A percentile compares a stretch with the other conserved stretches of the same genome.
These are phyloP conservation scores for Temnothorax nylanderi DNA, from an alignment of 1,140 invertebrate genomes.

Conservation along the genomic window DNA sequence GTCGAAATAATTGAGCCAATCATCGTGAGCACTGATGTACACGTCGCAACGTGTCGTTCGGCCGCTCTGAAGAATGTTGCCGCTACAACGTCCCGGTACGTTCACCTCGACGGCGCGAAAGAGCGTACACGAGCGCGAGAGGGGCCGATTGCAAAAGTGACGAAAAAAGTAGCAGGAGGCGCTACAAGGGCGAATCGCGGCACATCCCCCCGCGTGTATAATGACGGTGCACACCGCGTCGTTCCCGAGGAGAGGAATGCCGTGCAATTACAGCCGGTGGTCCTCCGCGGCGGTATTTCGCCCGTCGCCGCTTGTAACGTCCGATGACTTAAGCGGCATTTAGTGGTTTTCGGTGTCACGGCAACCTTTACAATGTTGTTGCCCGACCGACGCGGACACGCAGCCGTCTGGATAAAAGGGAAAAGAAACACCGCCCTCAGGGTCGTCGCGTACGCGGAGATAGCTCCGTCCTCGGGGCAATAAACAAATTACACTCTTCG, in stretches of 20 bases:
- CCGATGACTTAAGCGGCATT: conserved; percentile 75
- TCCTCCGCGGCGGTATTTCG: conserved; percentile 49
- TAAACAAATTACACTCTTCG: conserved; percentile 71
- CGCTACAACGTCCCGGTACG: conserved; percentile 5
- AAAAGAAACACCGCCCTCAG: background rate
- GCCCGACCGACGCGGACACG: background rate
- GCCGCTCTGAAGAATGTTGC: conserved; percentile 38
- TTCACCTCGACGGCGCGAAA: conserved; percentile 49
- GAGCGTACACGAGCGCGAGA: conserved; percentile 41
- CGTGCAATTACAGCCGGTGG: conserved; percentile 74
- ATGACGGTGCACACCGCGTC: conserved; percentile 63
- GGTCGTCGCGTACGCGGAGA: conserved; percentile 14
- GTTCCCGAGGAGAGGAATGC: conserved; percentile 69
- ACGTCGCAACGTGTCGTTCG: conserved; percentile 19
- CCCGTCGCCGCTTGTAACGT: conserved; percentile 59
- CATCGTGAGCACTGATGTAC: background rate
- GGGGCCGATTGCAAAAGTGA: conserved; percentile 45
- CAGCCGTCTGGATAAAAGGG: background rate
- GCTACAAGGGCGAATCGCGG: conserved; percentile 67
- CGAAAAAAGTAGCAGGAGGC: conserved; percentile 56
- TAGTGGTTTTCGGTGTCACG: conserved; percentile 75
- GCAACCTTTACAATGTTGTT: conserved; percentile 57
- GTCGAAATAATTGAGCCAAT: conserved; percentile 11
- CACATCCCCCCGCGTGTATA: conserved; percentile 63
- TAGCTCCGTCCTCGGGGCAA: conserved; percentile 56